phyloP scores from a whole-genome alignment of 2,888 invertebrate genomes.

The Temnothorax rugatulus region DNA sequence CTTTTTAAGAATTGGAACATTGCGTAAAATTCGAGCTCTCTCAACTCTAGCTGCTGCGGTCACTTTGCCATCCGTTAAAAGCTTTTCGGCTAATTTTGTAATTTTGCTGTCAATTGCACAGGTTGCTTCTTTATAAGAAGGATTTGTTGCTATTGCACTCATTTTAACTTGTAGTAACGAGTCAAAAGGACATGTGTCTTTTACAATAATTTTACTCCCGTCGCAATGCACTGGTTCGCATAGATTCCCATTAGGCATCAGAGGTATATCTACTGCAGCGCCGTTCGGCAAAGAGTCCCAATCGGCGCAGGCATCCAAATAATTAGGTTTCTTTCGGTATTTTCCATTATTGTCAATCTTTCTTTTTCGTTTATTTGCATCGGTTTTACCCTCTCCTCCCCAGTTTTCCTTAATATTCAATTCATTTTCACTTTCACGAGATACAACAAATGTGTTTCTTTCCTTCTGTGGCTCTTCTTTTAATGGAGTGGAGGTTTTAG shows the following conservation, averaged over 20 bases:
- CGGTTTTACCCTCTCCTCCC: neutral
- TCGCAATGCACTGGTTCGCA: constrained; percentile 34
- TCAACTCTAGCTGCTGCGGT: constrained; percentile 22
- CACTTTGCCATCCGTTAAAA: constrained; percentile 31
- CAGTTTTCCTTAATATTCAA: constrained; percentile 9
- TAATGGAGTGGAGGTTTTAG: constrained; percentile 1
- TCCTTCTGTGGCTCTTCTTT: neutral
- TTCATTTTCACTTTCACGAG: neutral
- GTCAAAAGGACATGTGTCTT: constrained; percentile 47
- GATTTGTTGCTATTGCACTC: constrained; percentile 6
- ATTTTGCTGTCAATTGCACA: neutral
- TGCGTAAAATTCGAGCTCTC: constrained; percentile 35
- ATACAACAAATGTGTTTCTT: neutral
- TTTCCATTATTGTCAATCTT: neutral
- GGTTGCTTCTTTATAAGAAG: constrained; percentile 9
- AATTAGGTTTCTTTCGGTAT: constrained; percentile 7
- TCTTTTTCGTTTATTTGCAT: neutral
- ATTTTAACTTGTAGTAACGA: constrained; percentile 39
- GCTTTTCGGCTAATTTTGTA: constrained; percentile 6
- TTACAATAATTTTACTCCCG: constrained; percentile 14
- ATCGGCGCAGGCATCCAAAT: constrained; percentile 16
- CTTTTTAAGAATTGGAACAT: constrained; percentile 41
- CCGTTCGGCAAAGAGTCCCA: constrained; percentile 27
- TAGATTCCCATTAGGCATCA: constrained; percentile 51
- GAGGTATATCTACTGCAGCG: constrained; percentile 37